These are phyloP conservation scores for Erebia ligea DNA, from an alignment of 2,888 invertebrate genomes.

Conservation along the genomic window DNA sequence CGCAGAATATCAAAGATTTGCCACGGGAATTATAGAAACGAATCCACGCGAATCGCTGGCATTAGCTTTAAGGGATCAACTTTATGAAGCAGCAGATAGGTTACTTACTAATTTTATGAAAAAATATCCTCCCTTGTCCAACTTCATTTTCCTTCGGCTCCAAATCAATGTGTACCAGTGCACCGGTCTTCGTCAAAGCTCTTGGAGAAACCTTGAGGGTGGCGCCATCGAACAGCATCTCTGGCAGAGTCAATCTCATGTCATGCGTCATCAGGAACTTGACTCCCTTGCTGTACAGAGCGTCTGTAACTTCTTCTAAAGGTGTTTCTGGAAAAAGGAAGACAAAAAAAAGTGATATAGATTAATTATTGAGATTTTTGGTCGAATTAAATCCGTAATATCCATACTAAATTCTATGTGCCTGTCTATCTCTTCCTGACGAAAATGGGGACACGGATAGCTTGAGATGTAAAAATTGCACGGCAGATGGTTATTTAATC, in stretches of 20 bases:
- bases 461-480: no score
- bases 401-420: no score
- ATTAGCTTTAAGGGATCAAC: neutral
- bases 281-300: constrained; percentile 87
- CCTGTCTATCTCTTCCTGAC: no score
- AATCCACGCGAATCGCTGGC: no score
- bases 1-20: no score
- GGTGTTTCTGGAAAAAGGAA: constrained; percentile 78
- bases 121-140: constrained; percentile 85
- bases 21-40: no score
- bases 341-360: no score
- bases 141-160: constrained; percentile 79
- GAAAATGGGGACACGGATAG: no score
- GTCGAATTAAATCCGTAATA: no score
- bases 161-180: constrained; percentile 88
- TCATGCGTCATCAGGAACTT: constrained; percentile 91
- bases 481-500: no score
- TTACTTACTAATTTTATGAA: constrained; percentile 87
- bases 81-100: neutral
- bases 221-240: constrained; percentile 88
- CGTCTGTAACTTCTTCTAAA: constrained; percentile 89
- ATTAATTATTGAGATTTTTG: no score
- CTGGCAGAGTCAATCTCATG: constrained; percentile 88
- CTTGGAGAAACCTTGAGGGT: constrained; percentile 89
- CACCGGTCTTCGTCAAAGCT: constrained; percentile 88